These are phyloP conservation scores for Paraescarpia echinospica DNA, from an alignment of 1,140 invertebrate species.

Conservation along the genomic window DNA sequence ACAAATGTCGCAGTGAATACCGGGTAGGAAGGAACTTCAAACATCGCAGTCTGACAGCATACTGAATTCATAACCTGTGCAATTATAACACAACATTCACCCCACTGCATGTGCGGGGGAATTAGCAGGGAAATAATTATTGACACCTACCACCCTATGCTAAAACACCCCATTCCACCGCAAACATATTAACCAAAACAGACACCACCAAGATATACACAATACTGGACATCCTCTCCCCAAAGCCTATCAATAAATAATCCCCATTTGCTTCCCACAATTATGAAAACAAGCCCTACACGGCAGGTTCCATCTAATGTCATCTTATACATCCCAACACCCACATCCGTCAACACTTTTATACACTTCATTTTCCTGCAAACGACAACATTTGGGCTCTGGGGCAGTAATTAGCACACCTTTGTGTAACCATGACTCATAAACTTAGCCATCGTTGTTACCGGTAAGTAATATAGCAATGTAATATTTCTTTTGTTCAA, in stretches of 20 bases:
- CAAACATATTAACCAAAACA: no score
- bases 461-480: not conserved
- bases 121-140: not conserved
- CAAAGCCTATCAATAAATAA: not conserved
- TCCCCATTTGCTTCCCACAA: not conserved
- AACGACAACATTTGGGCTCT: not conserved
- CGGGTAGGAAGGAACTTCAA: no score
- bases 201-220: not conserved
- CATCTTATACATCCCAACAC: not conserved
- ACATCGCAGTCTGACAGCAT: no score
- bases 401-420: not conserved
- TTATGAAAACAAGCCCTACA: not conserved
- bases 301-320: not conserved
- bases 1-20: not conserved
- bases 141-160: no score
- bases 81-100: no score
- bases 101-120: not conserved
- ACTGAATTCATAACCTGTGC: no score
- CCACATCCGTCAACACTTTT: not conserved
- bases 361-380: not conserved
- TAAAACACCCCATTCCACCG: no score
- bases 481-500: not conserved
- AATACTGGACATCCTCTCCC: not conserved
- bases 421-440: not conserved
- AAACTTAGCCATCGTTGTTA: not conserved